These are phyloP conservation scores for Drosophila mimetica DNA, from an alignment of 2,888 invertebrate species.

Conservation along the genomic window DNA sequence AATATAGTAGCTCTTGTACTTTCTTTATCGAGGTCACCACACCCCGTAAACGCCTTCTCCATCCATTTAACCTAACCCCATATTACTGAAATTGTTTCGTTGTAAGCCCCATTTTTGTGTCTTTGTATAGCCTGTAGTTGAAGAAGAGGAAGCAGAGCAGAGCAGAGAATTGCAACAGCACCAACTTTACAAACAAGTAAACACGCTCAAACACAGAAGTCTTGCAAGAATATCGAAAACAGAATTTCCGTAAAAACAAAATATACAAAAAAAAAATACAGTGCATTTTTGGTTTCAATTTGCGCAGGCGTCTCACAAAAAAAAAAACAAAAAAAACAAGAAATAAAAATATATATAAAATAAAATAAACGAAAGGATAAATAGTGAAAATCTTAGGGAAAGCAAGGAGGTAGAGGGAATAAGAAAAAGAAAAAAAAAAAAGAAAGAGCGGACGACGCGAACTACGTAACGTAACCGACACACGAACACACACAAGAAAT, in stretches of 20 bases:
- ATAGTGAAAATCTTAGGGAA: conserved; percentile 59
- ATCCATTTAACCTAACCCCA: conserved; percentile 8
- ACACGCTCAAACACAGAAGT: conserved; percentile 63
- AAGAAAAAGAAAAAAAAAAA: conserved; percentile 13
- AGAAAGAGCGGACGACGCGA: conserved; percentile 20
- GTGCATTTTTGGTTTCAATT: conserved; percentile 63
- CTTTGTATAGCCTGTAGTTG: conserved; percentile 22
- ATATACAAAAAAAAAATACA: conserved; percentile 16
- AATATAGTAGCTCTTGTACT: conserved; percentile 8
- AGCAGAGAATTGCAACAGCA: conserved; percentile 9
- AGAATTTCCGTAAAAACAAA: conserved; percentile 16
- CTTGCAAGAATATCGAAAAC: conserved; percentile 50
- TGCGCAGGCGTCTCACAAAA: conserved; percentile 22
- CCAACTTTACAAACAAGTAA: conserved; percentile 41
- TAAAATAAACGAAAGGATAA: conserved; percentile 55
- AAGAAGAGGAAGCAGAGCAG: conserved; percentile 2
- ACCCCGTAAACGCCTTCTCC: conserved; percentile 11
- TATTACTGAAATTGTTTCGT: conserved; percentile 22
- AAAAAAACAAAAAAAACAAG: neutral
- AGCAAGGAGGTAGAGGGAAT: conserved; percentile 7
- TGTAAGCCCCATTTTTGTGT: conserved; percentile 20
- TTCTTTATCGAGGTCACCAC: conserved; percentile 2
- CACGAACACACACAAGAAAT: conserved; percentile 17
- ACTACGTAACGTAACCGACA: conserved; percentile 19
- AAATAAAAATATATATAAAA: conserved; percentile 60